phyloP scores from a whole-genome alignment of 2,797 vertebrate species.

The Hemibagrus guttatus region DNA sequence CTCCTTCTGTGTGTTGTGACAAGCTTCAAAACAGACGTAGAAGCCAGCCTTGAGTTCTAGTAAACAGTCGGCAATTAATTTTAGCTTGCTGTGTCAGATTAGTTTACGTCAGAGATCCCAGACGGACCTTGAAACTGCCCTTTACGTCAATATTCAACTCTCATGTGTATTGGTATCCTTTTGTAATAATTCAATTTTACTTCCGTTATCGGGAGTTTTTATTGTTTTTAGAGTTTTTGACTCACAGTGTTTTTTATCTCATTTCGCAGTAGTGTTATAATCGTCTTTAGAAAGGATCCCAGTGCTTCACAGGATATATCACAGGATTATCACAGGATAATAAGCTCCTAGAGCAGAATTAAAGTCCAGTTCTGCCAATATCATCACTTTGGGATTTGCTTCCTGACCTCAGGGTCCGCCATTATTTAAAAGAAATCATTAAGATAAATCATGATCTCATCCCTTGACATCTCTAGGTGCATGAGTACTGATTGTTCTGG shows the following conservation, averaged over 20 bases:
- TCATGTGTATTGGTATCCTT: not conserved
- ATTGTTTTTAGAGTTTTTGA: too few species aligned
- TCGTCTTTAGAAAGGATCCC: not conserved
- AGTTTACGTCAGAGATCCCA: not conserved
- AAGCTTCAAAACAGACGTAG: not conserved
- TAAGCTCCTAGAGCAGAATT: not conserved
- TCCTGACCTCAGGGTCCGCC: slow-evolving; percentile 3
- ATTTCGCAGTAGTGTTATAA: not conserved
- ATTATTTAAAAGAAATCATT: slow-evolving; percentile 18
- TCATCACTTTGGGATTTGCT: not conserved
- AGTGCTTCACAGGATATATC: not conserved
- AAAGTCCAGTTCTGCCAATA: not conserved
- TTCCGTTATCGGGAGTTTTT: not conserved
- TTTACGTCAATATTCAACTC: not conserved
- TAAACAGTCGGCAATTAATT: not conserved
- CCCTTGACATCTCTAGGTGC: not conserved
- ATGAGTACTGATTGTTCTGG: not conserved
- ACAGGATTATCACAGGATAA: slow-evolving; percentile 5
- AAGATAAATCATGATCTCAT: not conserved
- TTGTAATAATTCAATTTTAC: not conserved
- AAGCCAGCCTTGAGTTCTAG: not conserved
- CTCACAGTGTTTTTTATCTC: too few species aligned
- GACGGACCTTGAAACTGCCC: not conserved
- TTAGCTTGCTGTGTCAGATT: not conserved
- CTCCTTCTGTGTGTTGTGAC: not conserved